phyloP scores from a whole-genome alignment of 2,113 vertebrate species.

The western clawed frog (Xenopus tropicalis) region DNA sequence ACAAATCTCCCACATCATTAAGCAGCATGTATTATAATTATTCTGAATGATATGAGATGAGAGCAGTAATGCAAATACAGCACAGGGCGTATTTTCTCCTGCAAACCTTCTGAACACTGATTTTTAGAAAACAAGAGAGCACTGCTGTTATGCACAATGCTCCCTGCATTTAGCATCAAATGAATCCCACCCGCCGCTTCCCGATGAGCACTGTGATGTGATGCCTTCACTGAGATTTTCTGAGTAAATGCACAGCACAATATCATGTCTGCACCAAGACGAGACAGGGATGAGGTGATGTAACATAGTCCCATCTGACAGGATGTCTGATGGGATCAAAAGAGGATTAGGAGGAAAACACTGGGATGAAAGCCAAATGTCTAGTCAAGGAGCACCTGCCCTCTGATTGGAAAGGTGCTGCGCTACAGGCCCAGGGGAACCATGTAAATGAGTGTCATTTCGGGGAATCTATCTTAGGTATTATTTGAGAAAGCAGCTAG shows the following conservation, averaged over 20 bases:
- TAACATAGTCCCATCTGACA: slow-evolving; percentile 30
- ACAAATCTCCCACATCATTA: background rate
- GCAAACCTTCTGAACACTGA: no score
- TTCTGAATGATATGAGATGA: background rate
- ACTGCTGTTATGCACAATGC: background rate
- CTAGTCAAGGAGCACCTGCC: slow-evolving; percentile 29
- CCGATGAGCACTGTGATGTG: slow-evolving; percentile 1
- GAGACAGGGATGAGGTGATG: slow-evolving; percentile 25
- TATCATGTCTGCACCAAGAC: slow-evolving; percentile 11
- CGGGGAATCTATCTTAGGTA: slow-evolving; percentile 21
- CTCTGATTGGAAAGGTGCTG: slow-evolving; percentile 6
- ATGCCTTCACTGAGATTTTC: slow-evolving; percentile 25
- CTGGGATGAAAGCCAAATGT: slow-evolving; percentile 31
- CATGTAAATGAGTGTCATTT: slow-evolving; percentile 37
- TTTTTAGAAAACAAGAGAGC: no score
- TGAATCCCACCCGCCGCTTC: background rate
- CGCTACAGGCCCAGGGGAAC: slow-evolving; percentile 5
- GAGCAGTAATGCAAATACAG: background rate
- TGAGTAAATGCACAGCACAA: slow-evolving; percentile 22
- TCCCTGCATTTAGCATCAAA: background rate
- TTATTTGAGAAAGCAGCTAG: slow-evolving; percentile 30
- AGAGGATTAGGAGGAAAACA: slow-evolving; percentile 35
- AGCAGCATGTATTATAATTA: background rate
- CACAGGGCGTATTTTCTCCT: background rate
- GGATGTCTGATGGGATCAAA: slow-evolving; percentile 38